Base-by-base conservation (phyloP, 2,888 invertebrate genomes). In the Tipula unca region DNA sequence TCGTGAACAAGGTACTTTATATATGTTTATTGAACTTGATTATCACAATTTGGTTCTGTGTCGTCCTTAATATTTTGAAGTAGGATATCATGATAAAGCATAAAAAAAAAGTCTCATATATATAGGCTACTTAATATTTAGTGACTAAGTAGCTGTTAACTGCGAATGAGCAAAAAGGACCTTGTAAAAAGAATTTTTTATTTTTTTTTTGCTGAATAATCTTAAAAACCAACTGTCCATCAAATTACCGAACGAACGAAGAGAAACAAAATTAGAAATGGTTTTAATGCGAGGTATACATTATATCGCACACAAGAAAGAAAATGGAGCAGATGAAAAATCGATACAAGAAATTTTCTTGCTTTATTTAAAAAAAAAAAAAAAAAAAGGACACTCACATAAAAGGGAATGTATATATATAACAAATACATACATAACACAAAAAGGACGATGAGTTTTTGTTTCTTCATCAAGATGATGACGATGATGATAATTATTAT, bases 401-500 rank as follows among this genome's bases (percentile, higher is more conserved):
- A 25, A 69, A 69, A 25, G 69, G n/a, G 69, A 54, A 54, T 54
- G 48, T 54, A 17, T 54, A 17, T 48, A n/a, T 39, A 32, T 2
- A 32, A 32, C 32, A 6, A n/a, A n/a, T 35, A 13, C 14, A 35
- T 8, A 42, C 10, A 35, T 42, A 42, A n/a, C 17, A 48, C 48
- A 69, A 69, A 69, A 69, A 69, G 69, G 69, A 69, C 69, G 20
- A 10, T 3, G 69, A 25, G 1, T 25, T 25, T 25, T 69, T 69
- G 1, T 25, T 48, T 5, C 13, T 17, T 17, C 69, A 69, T 69
- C 69, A 69, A 69, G 25, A 69, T n/a, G 69, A 69, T 69, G 69
- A 69, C 69, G 69, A 69, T 69, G 69, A 69, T 69, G 69, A 69
- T 69, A 69, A 69, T 69, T 69, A 69, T 69, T 69, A 69, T 69